Conservation (phyloP, 2,888 invertebrate species). For the Xestia rhomboidea region DNA sequence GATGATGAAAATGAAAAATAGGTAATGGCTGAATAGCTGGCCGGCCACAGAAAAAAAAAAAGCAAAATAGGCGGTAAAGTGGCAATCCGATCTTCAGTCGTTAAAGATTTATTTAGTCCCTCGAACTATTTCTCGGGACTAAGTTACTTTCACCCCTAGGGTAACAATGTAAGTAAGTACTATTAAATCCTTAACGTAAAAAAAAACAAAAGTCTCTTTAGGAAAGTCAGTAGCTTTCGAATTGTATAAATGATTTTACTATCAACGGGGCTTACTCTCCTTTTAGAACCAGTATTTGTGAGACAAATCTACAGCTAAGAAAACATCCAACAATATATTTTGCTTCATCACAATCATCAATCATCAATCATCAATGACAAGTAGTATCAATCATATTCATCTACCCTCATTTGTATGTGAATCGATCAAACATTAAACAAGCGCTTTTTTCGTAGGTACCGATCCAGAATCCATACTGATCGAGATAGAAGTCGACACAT, state of each 20-base stretch:
- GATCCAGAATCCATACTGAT: constrained; percentile 54
- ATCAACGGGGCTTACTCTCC: neutral
- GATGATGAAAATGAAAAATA: too few species aligned
- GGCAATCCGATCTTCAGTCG: too few species aligned
- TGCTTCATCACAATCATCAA: neutral
- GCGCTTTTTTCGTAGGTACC: constrained; percentile 61
- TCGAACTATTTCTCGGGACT: too few species aligned
- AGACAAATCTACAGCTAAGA: neutral
- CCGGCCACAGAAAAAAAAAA: too few species aligned
- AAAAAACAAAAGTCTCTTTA: neutral
- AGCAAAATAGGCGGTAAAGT: too few species aligned
- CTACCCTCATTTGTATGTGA: constrained; percentile 2
- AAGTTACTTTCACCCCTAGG: too few species aligned
- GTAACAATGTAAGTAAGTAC: too few species aligned
- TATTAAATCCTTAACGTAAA: neutral
- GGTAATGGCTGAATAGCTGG: too few species aligned
- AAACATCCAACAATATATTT: neutral
- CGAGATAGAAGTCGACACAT: constrained; percentile 57
- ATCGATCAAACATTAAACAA: constrained; percentile 33
- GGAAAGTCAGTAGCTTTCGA: neutral
- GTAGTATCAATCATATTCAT: constrained; percentile 3
- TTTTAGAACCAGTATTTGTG: neutral
- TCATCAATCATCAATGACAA: constrained; percentile 24
- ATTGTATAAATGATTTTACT: neutral
- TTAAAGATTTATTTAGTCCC: too few species aligned